Base-by-base conservation (phyloP, 2,888 invertebrate genomes). In the Clitarchus hookeri region DNA sequence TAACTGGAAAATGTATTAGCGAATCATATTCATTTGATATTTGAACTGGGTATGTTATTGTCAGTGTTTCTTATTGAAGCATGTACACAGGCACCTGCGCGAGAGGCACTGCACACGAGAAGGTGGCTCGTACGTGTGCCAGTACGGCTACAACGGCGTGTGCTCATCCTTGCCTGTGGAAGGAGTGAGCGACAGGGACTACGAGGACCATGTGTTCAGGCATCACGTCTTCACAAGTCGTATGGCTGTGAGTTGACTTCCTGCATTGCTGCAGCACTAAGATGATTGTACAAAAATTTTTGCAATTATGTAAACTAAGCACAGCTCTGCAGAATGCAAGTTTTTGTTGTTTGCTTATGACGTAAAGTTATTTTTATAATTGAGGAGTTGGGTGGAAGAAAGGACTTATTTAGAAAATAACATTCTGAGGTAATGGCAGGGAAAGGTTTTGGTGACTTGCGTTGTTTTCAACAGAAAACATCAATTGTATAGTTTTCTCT, bases 81-180 rank as follows among this genome's bases (percentile, higher is more conserved):
- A 44, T n/a, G 11, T 44, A 83, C 93, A 87, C 91, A 96, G 96
- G 89, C 97, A 97, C 91, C 92, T 97, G 88, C 93, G 96, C 89
- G 95, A 95, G 86, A 94, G 94, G 87, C 97, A 97, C 90, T 96
- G 96, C 91, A 95, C 96, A 36, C 95, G 94, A 89, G 97, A 97
- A 92, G 97, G 97, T 86, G 97, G 97, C 48, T 96, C 97, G 26
- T 96, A 94, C 90, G 95, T 97, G 23, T 97, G 97, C 91, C 96
- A 95, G 90, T 98, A 97, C 93, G 98, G 97, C 80, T 95, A 95
- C 90, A 97, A 97, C 92, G 95, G 95, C 86, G 96, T 97, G 83
- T 98, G 98, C 91, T 95, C 95, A 84, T 96, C 96, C 86, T 92
- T 97, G 88, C 97, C 97, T n/a, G 93, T 97, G 90, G 97, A 97